Conservation (phyloP, 2,113 vertebrate species). For the Cochlearius cochlearius region DNA sequence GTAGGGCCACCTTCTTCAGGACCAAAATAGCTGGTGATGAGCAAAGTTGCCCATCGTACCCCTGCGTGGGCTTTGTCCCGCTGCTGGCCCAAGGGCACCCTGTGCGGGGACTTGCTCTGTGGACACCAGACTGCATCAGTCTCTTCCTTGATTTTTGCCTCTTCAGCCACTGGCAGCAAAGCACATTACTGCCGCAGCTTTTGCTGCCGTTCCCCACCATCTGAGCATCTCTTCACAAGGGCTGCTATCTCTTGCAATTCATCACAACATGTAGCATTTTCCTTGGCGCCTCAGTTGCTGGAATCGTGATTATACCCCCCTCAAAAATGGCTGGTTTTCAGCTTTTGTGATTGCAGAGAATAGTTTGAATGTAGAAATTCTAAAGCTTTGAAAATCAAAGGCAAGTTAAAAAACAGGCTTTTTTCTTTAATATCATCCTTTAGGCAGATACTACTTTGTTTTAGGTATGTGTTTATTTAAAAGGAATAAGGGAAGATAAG, state of each 20-base stretch:
- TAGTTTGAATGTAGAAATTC: background rate
- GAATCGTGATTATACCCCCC: background rate
- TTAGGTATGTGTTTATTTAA: background rate
- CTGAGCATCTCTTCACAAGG: background rate
- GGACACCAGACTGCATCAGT: background rate
- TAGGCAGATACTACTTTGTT: background rate
- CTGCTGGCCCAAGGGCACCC: background rate
- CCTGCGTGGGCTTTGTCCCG: background rate
- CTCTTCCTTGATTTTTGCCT: background rate
- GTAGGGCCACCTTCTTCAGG: background rate
- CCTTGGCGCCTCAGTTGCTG: background rate
- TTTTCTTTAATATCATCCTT: background rate
- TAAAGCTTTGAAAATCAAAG: slow-evolving; percentile 18
- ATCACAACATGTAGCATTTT: background rate
- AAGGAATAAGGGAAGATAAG: background rate
- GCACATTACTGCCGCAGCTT: fast-evolving
- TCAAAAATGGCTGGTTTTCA: background rate
- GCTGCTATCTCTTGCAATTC: background rate
- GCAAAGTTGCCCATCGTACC: fast-evolving
- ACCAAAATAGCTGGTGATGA: background rate
- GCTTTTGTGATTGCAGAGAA: background rate
- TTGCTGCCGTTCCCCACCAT: background rate
- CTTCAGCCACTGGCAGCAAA: background rate
- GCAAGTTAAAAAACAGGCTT: background rate
- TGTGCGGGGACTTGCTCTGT: too few species aligned